Conservation (phyloP, 2,888 invertebrate species). For the Dysmachus trigonus region DNA sequence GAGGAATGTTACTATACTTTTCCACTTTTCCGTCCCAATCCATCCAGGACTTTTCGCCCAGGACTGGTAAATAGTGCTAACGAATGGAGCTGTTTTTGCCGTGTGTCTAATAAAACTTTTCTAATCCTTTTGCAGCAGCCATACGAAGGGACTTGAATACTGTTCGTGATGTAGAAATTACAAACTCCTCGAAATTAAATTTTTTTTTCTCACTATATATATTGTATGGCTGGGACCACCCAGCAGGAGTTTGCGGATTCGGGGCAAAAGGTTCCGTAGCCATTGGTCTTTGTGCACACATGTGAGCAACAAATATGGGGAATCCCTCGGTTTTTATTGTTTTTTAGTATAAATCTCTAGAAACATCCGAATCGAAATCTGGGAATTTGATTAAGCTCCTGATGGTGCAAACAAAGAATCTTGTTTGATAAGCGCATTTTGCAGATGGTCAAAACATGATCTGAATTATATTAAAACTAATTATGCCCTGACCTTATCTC, state of each 20-base stretch:
- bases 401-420: not conserved
- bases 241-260: not conserved
- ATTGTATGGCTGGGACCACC: not conserved
- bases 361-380: not conserved
- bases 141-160: not conserved
- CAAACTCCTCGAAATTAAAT: not conserved
- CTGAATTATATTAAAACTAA: conserved; percentile 30
- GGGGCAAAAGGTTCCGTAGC: not conserved
- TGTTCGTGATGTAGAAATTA: not conserved
- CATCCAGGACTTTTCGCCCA: not conserved
- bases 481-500: not conserved
- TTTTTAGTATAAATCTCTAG: not conserved
- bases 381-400: not conserved
- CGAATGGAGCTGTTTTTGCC: not conserved
- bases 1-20: not conserved
- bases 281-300: not conserved
- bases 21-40: not conserved
- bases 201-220: not conserved
- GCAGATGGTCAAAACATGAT: not conserved
- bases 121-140: not conserved
- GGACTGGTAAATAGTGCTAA: not conserved
- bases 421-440: not conserved
- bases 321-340: not conserved
- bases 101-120: not conserved
- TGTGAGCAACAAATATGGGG: not conserved